A percentile compares a stretch with the other conserved stretches of the same genome.
These are phyloP conservation scores for Polydrusus pterygomalis DNA, from an alignment of 2,888 invertebrate species.

Conservation along the genomic window DNA sequence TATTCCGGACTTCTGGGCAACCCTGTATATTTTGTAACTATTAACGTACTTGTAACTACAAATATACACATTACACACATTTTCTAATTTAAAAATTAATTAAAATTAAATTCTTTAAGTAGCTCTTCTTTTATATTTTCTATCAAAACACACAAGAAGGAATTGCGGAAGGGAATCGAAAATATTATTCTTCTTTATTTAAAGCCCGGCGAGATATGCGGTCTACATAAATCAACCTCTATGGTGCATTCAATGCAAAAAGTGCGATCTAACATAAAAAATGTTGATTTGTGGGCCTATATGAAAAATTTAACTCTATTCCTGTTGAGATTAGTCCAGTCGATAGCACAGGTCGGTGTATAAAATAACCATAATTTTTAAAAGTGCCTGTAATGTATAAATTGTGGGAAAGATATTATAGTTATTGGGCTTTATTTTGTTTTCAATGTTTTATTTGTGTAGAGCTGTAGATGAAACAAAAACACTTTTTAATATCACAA, in stretches of 20 bases:
- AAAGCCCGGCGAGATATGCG: constrained; percentile 62
- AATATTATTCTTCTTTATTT: constrained; percentile 63
- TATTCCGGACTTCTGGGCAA: too few species aligned
- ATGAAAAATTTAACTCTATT: constrained; percentile 59
- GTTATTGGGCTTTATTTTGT: not conserved
- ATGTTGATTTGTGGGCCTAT: constrained; percentile 64
- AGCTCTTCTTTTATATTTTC: constrained; percentile 2
- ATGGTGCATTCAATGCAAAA: constrained; percentile 64
- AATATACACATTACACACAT: too few species aligned
- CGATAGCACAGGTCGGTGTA: constrained; percentile 18
- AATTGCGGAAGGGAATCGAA: constrained; percentile 57
- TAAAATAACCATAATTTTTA: constrained; percentile 13
- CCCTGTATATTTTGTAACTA: too few species aligned
- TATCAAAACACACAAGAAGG: constrained; percentile 56
- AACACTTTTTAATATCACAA: too few species aligned
- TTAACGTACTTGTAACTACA: too few species aligned
- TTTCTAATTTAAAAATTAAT: too few species aligned
- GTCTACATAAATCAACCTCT: constrained; percentile 64
- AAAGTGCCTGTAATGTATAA: not conserved
- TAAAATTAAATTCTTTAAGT: too few species aligned
- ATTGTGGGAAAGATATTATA: not conserved
- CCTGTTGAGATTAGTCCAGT: constrained; percentile 33
- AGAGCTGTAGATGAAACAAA: too few species aligned
- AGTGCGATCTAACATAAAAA: constrained; percentile 59
- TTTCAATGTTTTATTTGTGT: too few species aligned